phyloP scores from a whole-genome alignment of 2,888 invertebrate genomes.

The Aphrophora alni region DNA sequence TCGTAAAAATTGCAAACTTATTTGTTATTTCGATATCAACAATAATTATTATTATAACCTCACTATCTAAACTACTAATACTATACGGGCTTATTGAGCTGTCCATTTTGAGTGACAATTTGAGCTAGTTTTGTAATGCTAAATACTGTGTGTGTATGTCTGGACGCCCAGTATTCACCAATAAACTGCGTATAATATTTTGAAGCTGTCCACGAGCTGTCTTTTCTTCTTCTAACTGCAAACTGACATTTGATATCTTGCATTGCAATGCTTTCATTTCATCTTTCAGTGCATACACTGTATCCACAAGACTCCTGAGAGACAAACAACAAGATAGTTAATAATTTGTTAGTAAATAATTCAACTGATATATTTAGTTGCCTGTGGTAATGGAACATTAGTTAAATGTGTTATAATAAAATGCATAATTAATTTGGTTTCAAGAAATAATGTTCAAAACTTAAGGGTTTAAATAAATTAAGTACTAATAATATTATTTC shows the following conservation, averaged over 20 bases:
- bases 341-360: too few relatives aligned
- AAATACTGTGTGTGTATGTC: background rate
- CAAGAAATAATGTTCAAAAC: too few relatives aligned
- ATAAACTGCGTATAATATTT: conserved; percentile 52
- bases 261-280: conserved; percentile 71
- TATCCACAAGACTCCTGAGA: conserved; percentile 74
- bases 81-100: background rate
- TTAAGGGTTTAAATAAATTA: too few relatives aligned
- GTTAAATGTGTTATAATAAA: too few relatives aligned
- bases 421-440: too few relatives aligned
- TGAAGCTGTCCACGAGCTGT: conserved; percentile 61
- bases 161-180: conserved; percentile 12
- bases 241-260: conserved; percentile 65
- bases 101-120: background rate
- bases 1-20: background rate
- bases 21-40: too few relatives aligned
- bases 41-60: too few relatives aligned
- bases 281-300: conserved; percentile 77
- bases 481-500: too few relatives aligned
- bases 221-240: conserved; percentile 73
- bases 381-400: too few relatives aligned
- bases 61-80: background rate
- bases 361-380: too few relatives aligned
- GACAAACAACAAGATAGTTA: conserved; percentile 53
- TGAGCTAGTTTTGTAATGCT: conserved; percentile 6